Evolutionary conservation across 2,888 invertebrate species (phyloP), one percentile per base, ranked within the genome.

Genomic region (Loripinus fragilis): DNA sequence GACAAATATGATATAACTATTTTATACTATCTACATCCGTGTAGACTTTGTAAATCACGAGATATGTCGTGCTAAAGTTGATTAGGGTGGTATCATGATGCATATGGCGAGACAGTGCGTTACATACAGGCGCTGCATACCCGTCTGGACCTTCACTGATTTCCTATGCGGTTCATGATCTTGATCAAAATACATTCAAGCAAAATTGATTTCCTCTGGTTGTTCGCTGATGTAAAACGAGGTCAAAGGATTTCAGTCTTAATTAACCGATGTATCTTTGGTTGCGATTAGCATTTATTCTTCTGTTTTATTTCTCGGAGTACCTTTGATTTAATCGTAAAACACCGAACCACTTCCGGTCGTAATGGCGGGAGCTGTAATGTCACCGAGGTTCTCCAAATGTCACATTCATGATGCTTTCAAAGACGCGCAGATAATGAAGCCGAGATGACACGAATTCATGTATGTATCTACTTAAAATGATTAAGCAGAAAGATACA

Each of bases 271-370:
- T 60, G 60, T 33, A 28, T 33, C 28, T 33, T 60, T 60, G 30
- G 52, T 52, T 8, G 52, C 52, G 52, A 52, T 8, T 20, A 45
- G n/a, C 15, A 45, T 12, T 45, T 45, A 45, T 45, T 45, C 25
- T 48, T 52, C n/a, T 52, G 28, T 60, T 33, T 60, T 60, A 60
- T 60, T 33, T 15, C 23, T 60, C 60, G 76, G 73, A 67, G 23
- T 42, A 20, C 55, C 75, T 80, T 80, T 80, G 76, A 80, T 76
- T 69, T 55, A 65, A 38, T 73, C 76, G 76, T 80, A 74, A 80
- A 80, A 76, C 48, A 74, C 71, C 67, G 50, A 76, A 76, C 76
- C 8, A 80, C 71, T 80, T 80, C 80, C 80, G 80, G 73, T 64
- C 71, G 65, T 74, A 80, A 76, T 80, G 76, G 76, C 73, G 74